Percentiles rank a stretch among this genome's conserved stretches.
These are phyloP conservation scores for Drosophila lacertosa DNA, from an alignment of 1,140 invertebrate genomes.

Conservation along the genomic window DNA sequence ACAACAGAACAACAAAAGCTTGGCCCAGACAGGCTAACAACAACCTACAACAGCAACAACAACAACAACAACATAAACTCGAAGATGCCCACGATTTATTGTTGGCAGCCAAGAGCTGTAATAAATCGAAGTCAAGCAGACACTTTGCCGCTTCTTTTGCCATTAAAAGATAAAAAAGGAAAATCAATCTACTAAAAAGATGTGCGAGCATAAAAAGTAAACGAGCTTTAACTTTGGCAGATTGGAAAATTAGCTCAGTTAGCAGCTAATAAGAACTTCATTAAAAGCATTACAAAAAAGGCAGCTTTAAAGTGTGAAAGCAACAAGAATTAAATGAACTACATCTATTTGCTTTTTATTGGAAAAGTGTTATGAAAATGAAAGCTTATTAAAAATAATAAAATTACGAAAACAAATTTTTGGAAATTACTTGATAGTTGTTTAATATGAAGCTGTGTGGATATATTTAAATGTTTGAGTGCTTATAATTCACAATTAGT, in stretches of 20 bases:
- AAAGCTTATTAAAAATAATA: too few species aligned
- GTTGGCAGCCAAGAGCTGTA: slow-evolving; percentile 23
- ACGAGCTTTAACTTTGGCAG: slow-evolving; percentile 16
- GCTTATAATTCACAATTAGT: too few species aligned
- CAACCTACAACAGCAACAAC: slow-evolving; percentile 11
- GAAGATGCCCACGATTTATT: slow-evolving; percentile 40
- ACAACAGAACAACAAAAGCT: slow-evolving; percentile 28
- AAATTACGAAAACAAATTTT: too few species aligned
- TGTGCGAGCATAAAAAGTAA: slow-evolving; percentile 14
- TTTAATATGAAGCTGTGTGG: too few species aligned
- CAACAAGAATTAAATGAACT: too few species aligned
- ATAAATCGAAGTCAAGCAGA: slow-evolving; percentile 46
- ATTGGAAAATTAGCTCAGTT: slow-evolving; percentile 14
- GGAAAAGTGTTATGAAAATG: too few species aligned
- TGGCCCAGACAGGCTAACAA: slow-evolving; percentile 11
- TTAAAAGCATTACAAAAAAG: background rate
- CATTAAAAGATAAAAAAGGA: slow-evolving; percentile 42
- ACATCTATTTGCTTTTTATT: too few species aligned
- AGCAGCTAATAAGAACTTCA: slow-evolving; percentile 17
- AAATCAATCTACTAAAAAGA: slow-evolving; percentile 13
- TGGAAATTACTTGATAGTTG: too few species aligned
- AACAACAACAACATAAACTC: slow-evolving; percentile 8
- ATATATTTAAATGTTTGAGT: too few species aligned
- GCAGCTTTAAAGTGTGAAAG: background rate
- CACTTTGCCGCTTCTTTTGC: slow-evolving; percentile 13